Evolutionary conservation across 1,140 invertebrate species (phyloP).

Genomic region (Zeugodacus cucurbitae): DNA sequence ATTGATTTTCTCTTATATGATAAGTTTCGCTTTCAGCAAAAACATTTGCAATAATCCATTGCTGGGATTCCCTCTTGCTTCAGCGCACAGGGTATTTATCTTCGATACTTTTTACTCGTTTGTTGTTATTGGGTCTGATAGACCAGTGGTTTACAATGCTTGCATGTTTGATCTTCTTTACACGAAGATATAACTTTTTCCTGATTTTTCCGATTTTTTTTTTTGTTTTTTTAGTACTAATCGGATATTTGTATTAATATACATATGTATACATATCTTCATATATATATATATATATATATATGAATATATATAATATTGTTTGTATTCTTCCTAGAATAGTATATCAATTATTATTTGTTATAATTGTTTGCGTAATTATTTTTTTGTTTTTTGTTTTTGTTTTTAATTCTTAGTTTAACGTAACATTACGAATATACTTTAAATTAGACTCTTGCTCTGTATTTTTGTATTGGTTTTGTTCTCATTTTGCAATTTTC

Average conservation of each 20-base stretch:
- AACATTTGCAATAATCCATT: background rate
- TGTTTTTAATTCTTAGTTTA: conserved; percentile 8
- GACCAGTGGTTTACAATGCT: background rate
- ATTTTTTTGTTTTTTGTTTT: no score
- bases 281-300: conserved; percentile 20
- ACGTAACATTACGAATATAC: conserved; percentile 27
- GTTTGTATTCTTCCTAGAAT: conserved; percentile 11
- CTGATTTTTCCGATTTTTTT: background rate
- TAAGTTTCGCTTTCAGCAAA: conserved; percentile 20
- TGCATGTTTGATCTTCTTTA: background rate
- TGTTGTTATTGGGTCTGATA: background rate
- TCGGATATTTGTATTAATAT: conserved; percentile 3
- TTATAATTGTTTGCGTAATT: conserved; percentile 26
- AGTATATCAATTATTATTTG: conserved; percentile 22
- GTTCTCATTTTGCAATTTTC: conserved; percentile 8
- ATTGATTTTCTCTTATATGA: conserved; percentile 28
- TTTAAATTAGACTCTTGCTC: conserved; percentile 33
- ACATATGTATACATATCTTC: background rate
- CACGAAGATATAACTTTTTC: background rate
- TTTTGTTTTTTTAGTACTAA: conserved; percentile 3
- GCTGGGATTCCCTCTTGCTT: background rate
- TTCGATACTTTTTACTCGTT: conserved; percentile 27
- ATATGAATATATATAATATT: background rate
- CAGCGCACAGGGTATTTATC: background rate
- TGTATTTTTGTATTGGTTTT: background rate